Evolutionary conservation across 2,888 invertebrate species (phyloP).

Genomic region (Arge pagana): DNA sequence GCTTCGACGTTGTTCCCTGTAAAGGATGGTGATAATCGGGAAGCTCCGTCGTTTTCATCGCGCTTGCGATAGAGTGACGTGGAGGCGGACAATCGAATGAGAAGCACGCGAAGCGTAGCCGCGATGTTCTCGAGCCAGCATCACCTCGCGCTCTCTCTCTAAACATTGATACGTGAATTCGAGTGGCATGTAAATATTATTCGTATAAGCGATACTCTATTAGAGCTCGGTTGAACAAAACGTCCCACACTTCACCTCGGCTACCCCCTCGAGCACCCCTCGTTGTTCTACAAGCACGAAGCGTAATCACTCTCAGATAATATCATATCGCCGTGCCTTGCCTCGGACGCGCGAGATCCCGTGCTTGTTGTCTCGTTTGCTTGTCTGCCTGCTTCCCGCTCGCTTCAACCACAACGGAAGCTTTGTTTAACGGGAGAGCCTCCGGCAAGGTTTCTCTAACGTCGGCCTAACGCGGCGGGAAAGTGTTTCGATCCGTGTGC

Average conservation of each 20-base stretch:
- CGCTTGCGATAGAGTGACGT: too few relatives aligned
- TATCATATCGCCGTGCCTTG: slow-evolving; percentile 14
- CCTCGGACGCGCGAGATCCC: slow-evolving; percentile 10
- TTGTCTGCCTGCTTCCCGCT: too few relatives aligned
- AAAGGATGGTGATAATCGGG: too few relatives aligned
- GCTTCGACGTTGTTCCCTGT: too few relatives aligned
- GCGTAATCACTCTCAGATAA: slow-evolving; percentile 11
- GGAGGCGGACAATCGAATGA: too few relatives aligned
- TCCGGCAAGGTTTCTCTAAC: slow-evolving; percentile 9
- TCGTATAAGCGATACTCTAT: slow-evolving; percentile 12
- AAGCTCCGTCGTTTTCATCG: too few relatives aligned
- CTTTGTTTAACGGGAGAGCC: slow-evolving; percentile 10
- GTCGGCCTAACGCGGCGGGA: neutral
- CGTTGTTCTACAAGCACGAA: slow-evolving; percentile 15
- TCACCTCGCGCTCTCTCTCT: too few relatives aligned
- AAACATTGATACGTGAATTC: slow-evolving; percentile 19
- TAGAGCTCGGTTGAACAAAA: slow-evolving; percentile 9
- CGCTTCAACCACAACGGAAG: slow-evolving; percentile 11
- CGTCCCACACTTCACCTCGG: too few relatives aligned
- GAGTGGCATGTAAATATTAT: slow-evolving; percentile 19
- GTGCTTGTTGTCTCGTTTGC: slow-evolving; percentile 8
- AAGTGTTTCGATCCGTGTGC: too few relatives aligned
- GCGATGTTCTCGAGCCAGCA: too few relatives aligned
- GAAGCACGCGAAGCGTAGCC: too few relatives aligned
- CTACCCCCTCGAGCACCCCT: slow-evolving; percentile 7